These are phyloP conservation scores for Proteles cristata DNA, from an alignment of 2,113 vertebrate genomes.

Conservation along the genomic window DNA sequence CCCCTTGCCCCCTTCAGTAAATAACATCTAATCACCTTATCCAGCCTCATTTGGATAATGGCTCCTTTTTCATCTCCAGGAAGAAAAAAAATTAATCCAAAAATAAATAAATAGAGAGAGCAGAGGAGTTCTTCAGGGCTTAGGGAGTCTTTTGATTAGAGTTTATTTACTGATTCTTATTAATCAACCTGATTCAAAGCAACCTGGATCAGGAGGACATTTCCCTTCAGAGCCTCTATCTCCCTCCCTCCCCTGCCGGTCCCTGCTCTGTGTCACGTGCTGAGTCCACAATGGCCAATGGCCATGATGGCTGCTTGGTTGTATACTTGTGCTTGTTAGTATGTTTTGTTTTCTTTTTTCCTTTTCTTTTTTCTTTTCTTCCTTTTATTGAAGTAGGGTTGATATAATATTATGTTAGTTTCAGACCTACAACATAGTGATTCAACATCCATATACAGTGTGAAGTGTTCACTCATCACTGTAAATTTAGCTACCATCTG, in stretches of 20 bases:
- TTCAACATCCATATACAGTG: background rate
- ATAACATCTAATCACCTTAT: conserved; percentile 91
- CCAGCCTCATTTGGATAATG: conserved; percentile 90
- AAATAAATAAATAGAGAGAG: background rate
- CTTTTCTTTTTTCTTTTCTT: background rate
- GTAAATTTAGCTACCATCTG: background rate
- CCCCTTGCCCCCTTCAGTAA: conserved; percentile 86
- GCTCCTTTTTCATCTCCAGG: conserved; percentile 81
- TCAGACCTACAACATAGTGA: background rate
- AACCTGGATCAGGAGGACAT: background rate
- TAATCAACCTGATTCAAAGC: conserved; percentile 65
- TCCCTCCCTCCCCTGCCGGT: background rate
- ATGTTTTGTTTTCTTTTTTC: background rate
- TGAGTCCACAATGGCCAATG: background rate
- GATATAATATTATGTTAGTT: background rate
- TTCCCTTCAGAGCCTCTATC: background rate
- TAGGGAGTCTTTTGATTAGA: conserved; percentile 72
- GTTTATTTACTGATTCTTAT: conserved; percentile 70
- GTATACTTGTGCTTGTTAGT: background rate
- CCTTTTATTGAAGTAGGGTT: background rate
- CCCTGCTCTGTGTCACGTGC: background rate
- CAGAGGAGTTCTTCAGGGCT: conserved; percentile 40
- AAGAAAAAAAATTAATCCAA: conserved; percentile 79
- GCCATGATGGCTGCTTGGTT: background rate
- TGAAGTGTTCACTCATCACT: background rate